These are phyloP conservation scores for Xanthia icteritia DNA, from an alignment of 2,888 invertebrate species.

Conservation along the genomic window DNA sequence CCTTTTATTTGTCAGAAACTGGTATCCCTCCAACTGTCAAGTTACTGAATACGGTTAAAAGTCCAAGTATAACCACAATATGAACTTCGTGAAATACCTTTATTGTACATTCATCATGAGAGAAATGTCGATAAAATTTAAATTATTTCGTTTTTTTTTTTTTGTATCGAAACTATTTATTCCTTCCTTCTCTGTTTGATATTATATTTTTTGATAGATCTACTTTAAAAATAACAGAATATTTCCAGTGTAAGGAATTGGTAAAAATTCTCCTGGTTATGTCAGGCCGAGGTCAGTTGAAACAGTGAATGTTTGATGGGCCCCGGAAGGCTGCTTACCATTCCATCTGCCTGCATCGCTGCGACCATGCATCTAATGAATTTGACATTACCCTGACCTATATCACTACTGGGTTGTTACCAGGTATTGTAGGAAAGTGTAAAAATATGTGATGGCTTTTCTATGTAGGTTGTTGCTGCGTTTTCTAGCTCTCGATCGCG, in stretches of 20 bases:
- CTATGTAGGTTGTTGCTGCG: background rate
- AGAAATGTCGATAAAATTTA: too few relatives aligned
- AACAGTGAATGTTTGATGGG: constrained; percentile 31
- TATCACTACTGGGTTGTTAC: background rate
- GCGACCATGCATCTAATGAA: constrained; percentile 24
- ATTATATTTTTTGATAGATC: background rate
- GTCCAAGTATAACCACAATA: too few relatives aligned
- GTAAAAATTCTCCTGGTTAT: background rate
- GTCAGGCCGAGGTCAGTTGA: constrained; percentile 1
- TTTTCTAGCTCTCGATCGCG: background rate
- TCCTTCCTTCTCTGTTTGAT: background rate
- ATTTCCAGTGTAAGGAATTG: background rate
- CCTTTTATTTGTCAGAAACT: background rate
- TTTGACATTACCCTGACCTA: constrained; percentile 14
- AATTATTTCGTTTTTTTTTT: too few relatives aligned
- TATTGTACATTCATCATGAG: too few relatives aligned
- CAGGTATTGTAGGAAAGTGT: background rate
- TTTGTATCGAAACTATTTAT: too few relatives aligned
- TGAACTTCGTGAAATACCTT: too few relatives aligned
- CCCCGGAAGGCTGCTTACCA: background rate
- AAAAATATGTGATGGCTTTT: background rate
- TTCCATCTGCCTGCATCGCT: constrained; percentile 16
- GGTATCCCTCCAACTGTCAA: background rate
- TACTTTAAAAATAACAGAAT: background rate
- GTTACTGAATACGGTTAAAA: background rate